Base-by-base conservation (phyloP, 2,113 vertebrate genomes). In the Spea bombifrons region DNA sequence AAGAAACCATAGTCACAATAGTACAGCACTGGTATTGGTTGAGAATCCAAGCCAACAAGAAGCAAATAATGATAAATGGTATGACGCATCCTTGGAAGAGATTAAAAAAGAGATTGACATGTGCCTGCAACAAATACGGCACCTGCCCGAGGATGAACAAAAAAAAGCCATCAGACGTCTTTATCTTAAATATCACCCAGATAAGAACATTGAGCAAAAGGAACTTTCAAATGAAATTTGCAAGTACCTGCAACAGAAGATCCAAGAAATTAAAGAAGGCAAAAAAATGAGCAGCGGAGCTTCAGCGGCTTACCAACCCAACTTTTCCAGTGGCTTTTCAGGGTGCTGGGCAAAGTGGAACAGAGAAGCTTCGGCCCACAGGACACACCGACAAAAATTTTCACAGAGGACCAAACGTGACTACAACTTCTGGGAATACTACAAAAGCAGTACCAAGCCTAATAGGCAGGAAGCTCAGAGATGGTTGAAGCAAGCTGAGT, bases 151-250 rank as follows among this genome's bases (percentile, higher is more conserved):
- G 10, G 86, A 87, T 3, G 89, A 93, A 69, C 87, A 81, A 68
- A 5, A 13, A 0, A 92, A 92, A 82, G 90, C 89, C 49, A 81
- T 93, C 71, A 88, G 84, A 79, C 88, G 93, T n/a, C 84, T 94
- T 13, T 92, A 90, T 80, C 86, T 94, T 1, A 87, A 79, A 71
- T 94, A 92, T 87, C 92, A 94, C 81, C 92, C 92, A 67, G 91
- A 93, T 86, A 94, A 94, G 85, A 94, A 94, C 77, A 76, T 47
- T 3, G 86, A 87, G 45, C 84, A 86, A 5, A 7, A 73, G 4
- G 4, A 8, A 9, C 83, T 91, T 0, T 84, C 90, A 67, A 89
- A 52, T 0, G 86, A 91, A 70, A 87, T 90, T 2, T 91, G 88
- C 73, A 89, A 90, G 77, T 93, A 93, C 52, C 61, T 94, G 53